phyloP scores from a whole-genome alignment of 2,797 vertebrate species.

The Helostoma temminkii region DNA sequence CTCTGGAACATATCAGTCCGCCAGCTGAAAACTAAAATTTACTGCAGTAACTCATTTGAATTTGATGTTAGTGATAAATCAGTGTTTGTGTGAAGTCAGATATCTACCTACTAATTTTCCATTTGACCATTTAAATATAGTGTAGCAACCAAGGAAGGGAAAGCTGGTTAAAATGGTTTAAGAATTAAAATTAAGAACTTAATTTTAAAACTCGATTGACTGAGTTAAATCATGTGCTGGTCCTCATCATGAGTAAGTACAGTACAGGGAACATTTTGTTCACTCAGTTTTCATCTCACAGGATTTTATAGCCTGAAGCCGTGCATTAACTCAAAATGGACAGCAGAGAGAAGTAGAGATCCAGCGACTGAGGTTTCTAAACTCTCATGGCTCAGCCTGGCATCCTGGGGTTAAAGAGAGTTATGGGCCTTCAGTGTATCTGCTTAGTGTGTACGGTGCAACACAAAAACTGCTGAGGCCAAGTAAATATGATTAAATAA shows the following conservation, averaged over 20 bases:
- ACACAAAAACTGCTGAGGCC: too few relatives aligned
- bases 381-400: not conserved
- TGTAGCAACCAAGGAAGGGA: not conserved
- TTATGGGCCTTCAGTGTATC: not conserved
- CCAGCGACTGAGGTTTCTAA: not conserved
- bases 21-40: slow-evolving; percentile 21
- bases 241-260: not conserved
- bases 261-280: slow-evolving; percentile 43
- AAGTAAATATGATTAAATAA: too few relatives aligned
- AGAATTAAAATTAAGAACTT: not conserved
- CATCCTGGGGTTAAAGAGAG: not conserved
- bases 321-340: slow-evolving; percentile 36
- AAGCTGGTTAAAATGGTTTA: not conserved
- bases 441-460: too few relatives aligned
- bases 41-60: not conserved
- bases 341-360: slow-evolving; percentile 64
- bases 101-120: not conserved
- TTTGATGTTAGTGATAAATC: not conserved
- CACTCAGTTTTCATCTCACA: slow-evolving; percentile 4
- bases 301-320: not conserved
- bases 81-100: not conserved
- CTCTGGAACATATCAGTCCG: slow-evolving; percentile 79
- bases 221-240: not conserved
- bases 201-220: not conserved
- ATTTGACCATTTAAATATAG: not conserved